Evolutionary conservation across 2,797 vertebrate species (phyloP).

Genomic region (Mus minutoides): DNA sequence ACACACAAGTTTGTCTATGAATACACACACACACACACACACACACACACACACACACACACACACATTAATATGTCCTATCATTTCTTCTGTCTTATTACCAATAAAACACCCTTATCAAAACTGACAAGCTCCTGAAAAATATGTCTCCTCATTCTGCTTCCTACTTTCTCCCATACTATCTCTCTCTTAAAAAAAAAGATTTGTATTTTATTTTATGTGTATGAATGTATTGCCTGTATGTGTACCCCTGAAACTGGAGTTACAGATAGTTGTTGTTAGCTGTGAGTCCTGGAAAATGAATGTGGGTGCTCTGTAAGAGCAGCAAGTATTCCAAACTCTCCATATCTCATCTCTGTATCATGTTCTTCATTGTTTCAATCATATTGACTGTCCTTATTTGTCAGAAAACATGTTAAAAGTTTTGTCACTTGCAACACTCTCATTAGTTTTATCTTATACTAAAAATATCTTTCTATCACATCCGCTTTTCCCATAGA

Average conservation of each 20-base stretch:
- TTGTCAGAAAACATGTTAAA: background rate
- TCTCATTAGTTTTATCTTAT: constrained; percentile 15
- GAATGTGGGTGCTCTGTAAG: background rate
- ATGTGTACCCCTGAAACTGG: background rate
- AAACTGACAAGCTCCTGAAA: background rate
- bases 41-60: background rate
- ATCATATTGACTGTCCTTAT: background rate
- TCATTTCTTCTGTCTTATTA: background rate
- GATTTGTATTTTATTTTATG: background rate
- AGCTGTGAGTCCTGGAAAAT: background rate
- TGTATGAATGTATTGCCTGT: background rate
- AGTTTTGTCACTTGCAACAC: background rate
- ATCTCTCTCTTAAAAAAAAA: background rate
- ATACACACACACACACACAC: background rate
- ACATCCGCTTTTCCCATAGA: background rate
- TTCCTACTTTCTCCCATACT: background rate
- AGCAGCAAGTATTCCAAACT: background rate
- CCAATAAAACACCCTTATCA: background rate
- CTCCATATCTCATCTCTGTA: background rate
- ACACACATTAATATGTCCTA: too few relatives aligned
- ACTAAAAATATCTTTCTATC: background rate
- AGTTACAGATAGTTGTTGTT: background rate
- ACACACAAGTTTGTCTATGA: background rate
- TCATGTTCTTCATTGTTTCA: background rate
- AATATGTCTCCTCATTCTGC: background rate